phyloP scores from a whole-genome alignment of 2,113 vertebrate genomes.

The Petrocephalus microphthalmus region DNA sequence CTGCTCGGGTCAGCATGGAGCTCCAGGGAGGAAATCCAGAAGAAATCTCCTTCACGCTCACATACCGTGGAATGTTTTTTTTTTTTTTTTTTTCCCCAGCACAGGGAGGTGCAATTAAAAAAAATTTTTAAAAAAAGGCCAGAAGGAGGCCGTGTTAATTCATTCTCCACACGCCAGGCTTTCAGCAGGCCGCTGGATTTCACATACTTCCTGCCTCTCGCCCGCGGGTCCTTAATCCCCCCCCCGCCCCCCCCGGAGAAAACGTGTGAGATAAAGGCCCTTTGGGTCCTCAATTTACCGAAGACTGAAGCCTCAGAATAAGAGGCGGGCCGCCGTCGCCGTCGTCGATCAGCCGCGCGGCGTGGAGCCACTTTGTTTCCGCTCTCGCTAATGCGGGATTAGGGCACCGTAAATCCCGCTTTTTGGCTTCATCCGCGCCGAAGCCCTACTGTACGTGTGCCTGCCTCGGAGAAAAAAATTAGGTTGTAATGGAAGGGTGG shows the following conservation, averaged over 20 bases:
- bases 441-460: background rate
- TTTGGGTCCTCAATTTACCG: background rate
- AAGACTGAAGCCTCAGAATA: background rate
- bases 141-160: constrained; percentile 24
- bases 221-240: background rate
- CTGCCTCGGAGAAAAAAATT: background rate
- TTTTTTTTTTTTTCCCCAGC: constrained; percentile 36
- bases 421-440: background rate
- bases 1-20: constrained; percentile 18
- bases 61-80: constrained; percentile 37
- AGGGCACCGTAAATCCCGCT: background rate
- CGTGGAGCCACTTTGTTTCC: background rate
- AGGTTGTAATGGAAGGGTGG: background rate
- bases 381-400: background rate
- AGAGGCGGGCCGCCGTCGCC: background rate
- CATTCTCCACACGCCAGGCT: constrained; percentile 35
- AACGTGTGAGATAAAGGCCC: background rate
- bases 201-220: background rate
- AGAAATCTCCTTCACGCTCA: constrained; percentile 48
- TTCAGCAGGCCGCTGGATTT: constrained; percentile 37
- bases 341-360: background rate
- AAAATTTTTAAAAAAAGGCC: constrained; percentile 18
- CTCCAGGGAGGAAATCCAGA: constrained; percentile 46
- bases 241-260: background rate
- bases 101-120: constrained; percentile 36